Evolutionary conservation across 1,140 invertebrate species (phyloP).

Genomic region (Drosophila malerkotliana): DNA sequence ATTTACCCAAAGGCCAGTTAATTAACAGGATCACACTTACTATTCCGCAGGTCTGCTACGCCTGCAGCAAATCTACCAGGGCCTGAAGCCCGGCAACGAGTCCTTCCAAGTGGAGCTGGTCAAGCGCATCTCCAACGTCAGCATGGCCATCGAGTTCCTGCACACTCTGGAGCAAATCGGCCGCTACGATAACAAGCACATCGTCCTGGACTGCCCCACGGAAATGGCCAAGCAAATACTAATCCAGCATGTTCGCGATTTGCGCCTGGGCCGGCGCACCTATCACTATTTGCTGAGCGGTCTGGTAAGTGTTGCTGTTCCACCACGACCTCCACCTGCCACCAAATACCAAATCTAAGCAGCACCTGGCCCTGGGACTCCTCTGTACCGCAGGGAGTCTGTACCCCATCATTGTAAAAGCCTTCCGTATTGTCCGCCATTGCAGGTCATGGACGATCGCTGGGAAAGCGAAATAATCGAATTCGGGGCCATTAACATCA

Average conservation of each 20-base stretch:
- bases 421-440: slow-evolving; percentile 30
- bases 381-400: background rate
- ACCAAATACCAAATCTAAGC: background rate
- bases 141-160: slow-evolving; percentile 91
- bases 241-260: slow-evolving; percentile 92
- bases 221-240: slow-evolving; percentile 94
- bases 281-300: slow-evolving; percentile 96
- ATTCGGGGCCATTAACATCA: slow-evolving; percentile 97
- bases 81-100: slow-evolving; percentile 90
- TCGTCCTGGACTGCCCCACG: slow-evolving; percentile 95
- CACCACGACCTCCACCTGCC: background rate
- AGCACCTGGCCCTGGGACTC: background rate
- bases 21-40: slow-evolving; percentile 58
- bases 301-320: slow-evolving; percentile 89
- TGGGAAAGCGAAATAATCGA: slow-evolving; percentile 95
- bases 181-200: slow-evolving; percentile 93
- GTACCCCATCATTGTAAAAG: slow-evolving; percentile 3
- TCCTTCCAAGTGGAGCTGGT: slow-evolving; percentile 93
- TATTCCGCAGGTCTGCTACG: slow-evolving; percentile 90
- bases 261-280: slow-evolving; percentile 92
- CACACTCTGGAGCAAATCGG: slow-evolving; percentile 90
- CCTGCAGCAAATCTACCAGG: slow-evolving; percentile 95
- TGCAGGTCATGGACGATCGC: slow-evolving; percentile 96
- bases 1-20: slow-evolving; percentile 41
- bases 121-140: slow-evolving; percentile 90